These are phyloP conservation scores for Mus musculus DNA, from an alignment of 2,113 vertebrate genomes.

Conservation along the genomic window GRCm39 chr16:22431001-22431500, in stretches of 20 bases:
- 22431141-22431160: neutral
- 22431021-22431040: neutral
- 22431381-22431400: neutral
- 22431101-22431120: too few species aligned
- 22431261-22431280: neutral
- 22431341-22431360: neutral
- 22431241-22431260: neutral
- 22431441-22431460: neutral
- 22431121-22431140: neutral
- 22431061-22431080: neutral
- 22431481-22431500: neutral
- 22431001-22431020: neutral
- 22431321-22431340: neutral
- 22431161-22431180: neutral
- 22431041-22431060: neutral
- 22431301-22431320: neutral
- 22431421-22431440: slow-evolving; percentile 70
- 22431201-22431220: neutral
- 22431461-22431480: neutral
- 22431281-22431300: neutral
- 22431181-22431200: neutral
- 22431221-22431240: neutral
- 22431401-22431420: slow-evolving; percentile 48
- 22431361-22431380: neutral
- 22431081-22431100: neutral